Evolutionary conservation across 2,888 invertebrate species (phyloP).

Genomic region (Agrotis clavis): DNA sequence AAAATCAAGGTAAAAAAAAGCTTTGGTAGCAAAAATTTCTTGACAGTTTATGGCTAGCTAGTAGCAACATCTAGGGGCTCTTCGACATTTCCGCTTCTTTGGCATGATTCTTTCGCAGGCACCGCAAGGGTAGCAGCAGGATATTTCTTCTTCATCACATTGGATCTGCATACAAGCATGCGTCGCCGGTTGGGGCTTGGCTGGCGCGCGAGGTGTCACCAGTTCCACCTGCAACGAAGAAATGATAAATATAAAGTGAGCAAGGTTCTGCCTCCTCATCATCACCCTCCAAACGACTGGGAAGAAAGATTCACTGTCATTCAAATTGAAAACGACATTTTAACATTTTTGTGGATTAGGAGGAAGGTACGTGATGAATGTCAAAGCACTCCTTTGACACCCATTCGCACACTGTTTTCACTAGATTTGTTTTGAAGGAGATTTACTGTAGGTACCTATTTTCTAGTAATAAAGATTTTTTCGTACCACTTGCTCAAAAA

Average conservation of each 20-base stretch:
- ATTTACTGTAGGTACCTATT: too few species aligned
- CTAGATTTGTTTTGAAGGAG: neutral
- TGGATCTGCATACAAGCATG: conserved; percentile 93
- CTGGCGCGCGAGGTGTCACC: conserved; percentile 93
- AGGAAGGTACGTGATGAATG: too few species aligned
- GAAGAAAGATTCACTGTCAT: neutral
- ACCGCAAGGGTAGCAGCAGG: conserved; percentile 79
- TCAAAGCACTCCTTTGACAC: too few species aligned
- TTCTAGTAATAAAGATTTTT: too few species aligned
- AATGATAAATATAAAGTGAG: neutral
- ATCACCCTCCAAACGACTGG: neutral
- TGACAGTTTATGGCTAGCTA: neutral
- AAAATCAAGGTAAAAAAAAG: conserved; percentile 1
- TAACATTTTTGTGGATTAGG: too few species aligned
- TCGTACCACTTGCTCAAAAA: too few species aligned
- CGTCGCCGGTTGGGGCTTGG: conserved; percentile 90
- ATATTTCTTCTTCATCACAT: conserved; percentile 91
- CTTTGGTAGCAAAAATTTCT: neutral
- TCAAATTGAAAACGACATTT: too few species aligned
- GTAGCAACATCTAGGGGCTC: conserved; percentile 70
- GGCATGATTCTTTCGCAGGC: conserved; percentile 73
- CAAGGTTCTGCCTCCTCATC: neutral
- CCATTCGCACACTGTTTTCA: neutral
- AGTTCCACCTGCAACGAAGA: conserved; percentile 92
- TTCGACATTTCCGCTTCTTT: conserved; percentile 65